Percentiles rank a stretch among this genome's conserved stretches.
Evolutionary conservation across 2,888 invertebrate species (phyloP).

Genomic region (Dusona sp.): DNA sequence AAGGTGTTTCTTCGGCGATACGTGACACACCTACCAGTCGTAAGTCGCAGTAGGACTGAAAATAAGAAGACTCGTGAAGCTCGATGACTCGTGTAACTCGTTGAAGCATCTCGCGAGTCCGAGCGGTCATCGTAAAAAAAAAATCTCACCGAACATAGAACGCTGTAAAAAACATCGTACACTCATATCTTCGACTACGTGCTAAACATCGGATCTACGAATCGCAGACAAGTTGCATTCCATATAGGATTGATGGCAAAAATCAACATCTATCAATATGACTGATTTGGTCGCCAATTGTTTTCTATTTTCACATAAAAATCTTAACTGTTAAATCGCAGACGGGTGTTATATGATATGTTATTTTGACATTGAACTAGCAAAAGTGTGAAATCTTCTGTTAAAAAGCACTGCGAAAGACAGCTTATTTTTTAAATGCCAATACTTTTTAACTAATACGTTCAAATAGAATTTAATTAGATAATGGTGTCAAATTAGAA

Average conservation of each 20-base stretch:
- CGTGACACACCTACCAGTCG: slow-evolving; percentile 74
- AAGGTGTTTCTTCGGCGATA: slow-evolving; percentile 75
- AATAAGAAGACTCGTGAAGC: slow-evolving; percentile 46
- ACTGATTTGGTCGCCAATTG: slow-evolving; percentile 28
- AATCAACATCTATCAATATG: slow-evolving; percentile 24
- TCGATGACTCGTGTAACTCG: slow-evolving; percentile 36
- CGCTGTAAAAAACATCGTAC: slow-evolving; percentile 38
- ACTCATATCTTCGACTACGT: slow-evolving; percentile 40
- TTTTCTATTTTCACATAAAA: background rate
- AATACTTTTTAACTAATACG: too few species aligned
- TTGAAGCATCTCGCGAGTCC: slow-evolving; percentile 49
- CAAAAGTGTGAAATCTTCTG: too few species aligned
- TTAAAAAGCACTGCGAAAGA: too few species aligned
- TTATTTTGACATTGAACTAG: too few species aligned
- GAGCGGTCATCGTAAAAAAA: slow-evolving; percentile 4
- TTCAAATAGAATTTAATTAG: too few species aligned
- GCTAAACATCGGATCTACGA: slow-evolving; percentile 42
- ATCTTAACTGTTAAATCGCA: background rate
- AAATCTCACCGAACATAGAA: slow-evolving; percentile 54
- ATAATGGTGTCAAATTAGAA: too few species aligned
- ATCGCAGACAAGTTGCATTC: slow-evolving; percentile 46
- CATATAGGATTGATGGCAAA: slow-evolving; percentile 37
- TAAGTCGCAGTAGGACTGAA: slow-evolving; percentile 25
- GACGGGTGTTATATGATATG: too few species aligned
- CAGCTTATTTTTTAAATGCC: too few species aligned